Percentiles rank a stretch among this genome's conserved stretches.
Conservation (phyloP, 2,888 invertebrate genomes). For the Thelaira solivaga region DNA sequence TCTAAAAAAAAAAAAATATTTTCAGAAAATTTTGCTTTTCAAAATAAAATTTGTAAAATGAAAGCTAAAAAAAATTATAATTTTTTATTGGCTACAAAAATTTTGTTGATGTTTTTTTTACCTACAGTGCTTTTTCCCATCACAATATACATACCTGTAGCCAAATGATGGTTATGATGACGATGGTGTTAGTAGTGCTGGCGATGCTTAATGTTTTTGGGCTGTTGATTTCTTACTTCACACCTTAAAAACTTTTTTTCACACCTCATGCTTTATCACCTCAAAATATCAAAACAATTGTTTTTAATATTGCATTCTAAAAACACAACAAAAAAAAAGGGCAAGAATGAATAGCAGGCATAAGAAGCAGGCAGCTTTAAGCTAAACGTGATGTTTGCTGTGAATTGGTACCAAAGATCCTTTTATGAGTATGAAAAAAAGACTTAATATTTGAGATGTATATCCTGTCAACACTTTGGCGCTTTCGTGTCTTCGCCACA, state of each 20-base stretch:
- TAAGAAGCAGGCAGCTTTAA: slow-evolving; percentile 35
- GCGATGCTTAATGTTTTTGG: slow-evolving; percentile 42
- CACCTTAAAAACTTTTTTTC: slow-evolving; percentile 56
- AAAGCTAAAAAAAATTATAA: too few relatives aligned
- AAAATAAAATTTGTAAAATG: too few relatives aligned
- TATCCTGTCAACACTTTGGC: slow-evolving; percentile 66
- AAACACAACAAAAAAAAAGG: too few relatives aligned
- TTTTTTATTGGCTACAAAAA: neutral
- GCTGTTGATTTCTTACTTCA: slow-evolving; percentile 59
- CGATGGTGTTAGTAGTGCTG: slow-evolving; percentile 37
- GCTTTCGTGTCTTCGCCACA: slow-evolving; percentile 48
- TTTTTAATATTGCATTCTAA: slow-evolving; percentile 51
- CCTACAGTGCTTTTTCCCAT: slow-evolving; percentile 17
- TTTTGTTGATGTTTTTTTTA: neutral
- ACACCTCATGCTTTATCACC: slow-evolving; percentile 58
- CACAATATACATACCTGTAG: neutral
- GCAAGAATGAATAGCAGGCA: slow-evolving; percentile 1
- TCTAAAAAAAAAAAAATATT: too few relatives aligned
- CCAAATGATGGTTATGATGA: slow-evolving; percentile 41
- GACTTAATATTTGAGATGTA: slow-evolving; percentile 40
- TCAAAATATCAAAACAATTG: slow-evolving; percentile 54
- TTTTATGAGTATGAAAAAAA: slow-evolving; percentile 21
- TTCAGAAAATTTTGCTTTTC: too few relatives aligned
- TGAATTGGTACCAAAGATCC: slow-evolving; percentile 38
- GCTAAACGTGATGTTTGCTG: slow-evolving; percentile 57